Evolutionary conservation across 2,797 vertebrate genomes (phyloP).

Genomic region (Bothrops alternatus): DNA sequence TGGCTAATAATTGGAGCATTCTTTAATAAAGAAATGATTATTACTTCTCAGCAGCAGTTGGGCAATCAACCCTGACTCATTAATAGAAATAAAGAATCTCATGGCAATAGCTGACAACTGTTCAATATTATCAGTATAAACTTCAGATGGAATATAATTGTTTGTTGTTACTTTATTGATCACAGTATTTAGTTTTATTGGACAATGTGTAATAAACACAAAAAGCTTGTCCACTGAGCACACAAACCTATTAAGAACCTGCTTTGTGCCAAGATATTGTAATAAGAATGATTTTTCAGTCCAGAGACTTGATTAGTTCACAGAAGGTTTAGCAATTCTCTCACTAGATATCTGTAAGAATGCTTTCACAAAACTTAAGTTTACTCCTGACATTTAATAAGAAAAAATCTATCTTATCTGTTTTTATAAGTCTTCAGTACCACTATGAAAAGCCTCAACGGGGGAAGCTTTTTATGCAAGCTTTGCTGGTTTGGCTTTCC

Average conservation of each 20-base stretch:
- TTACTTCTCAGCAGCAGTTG: conserved; percentile 10
- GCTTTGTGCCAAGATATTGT: neutral
- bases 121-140: conserved; percentile 19
- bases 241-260: neutral
- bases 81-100: conserved; percentile 23
- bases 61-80: neutral
- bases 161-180: conserved; percentile 15
- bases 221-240: neutral
- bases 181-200: neutral
- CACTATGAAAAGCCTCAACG: neutral
- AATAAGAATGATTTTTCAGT: neutral
- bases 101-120: conserved; percentile 2
- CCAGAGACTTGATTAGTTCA: neutral
- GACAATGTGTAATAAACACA: conserved; percentile 2
- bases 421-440: neutral
- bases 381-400: neutral
- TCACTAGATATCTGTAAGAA: neutral
- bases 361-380: neutral
- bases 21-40: conserved; percentile 10
- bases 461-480: neutral
- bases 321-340: neutral
- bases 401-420: neutral
- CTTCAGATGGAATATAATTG: conserved; percentile 3
- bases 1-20: neutral
- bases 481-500: neutral